phyloP scores from a whole-genome alignment of 2,113 vertebrate species.

The Tautogolabrus adspersus region DNA sequence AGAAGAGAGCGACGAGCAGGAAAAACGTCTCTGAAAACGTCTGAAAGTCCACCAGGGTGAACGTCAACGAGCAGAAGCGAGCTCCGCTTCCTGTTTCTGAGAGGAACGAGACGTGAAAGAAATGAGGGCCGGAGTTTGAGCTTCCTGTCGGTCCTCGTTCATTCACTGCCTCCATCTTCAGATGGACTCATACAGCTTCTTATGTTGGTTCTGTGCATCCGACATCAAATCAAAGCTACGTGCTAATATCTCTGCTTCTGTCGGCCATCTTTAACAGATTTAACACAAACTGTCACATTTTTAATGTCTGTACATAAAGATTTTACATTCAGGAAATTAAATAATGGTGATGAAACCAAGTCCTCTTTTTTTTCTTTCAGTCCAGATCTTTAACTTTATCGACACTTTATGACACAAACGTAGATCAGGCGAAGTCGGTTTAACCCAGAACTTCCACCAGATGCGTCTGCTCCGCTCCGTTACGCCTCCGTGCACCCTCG shows the following conservation, averaged over 20 bases:
- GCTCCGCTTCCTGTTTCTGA: neutral
- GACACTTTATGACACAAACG: too few species aligned
- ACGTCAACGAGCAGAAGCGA: slow-evolving; percentile 1
- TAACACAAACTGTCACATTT: slow-evolving; percentile 14
- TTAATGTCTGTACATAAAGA: slow-evolving; percentile 42
- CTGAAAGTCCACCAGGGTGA: slow-evolving; percentile 1
- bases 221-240: slow-evolving; percentile 40
- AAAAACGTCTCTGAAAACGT: neutral
- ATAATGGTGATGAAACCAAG: slow-evolving; percentile 5
- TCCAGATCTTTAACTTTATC: neutral
- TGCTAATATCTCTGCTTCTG: slow-evolving; percentile 27
- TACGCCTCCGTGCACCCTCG: too few species aligned
- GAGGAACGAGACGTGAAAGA: neutral
- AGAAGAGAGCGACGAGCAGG: neutral
- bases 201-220: slow-evolving; percentile 6
- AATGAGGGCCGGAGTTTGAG: neutral
- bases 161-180: slow-evolving; percentile 35
- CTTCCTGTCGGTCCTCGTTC: neutral
- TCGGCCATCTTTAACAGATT: slow-evolving; percentile 20
- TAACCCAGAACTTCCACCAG: too few species aligned
- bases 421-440: too few species aligned
- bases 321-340: slow-evolving; percentile 59
- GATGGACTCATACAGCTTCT: slow-evolving; percentile 32
- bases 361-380: neutral
- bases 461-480: too few species aligned